Conservation (phyloP, 53 echinoderm and acorn worm genomes). For the Zoroaster sp. region DNA sequence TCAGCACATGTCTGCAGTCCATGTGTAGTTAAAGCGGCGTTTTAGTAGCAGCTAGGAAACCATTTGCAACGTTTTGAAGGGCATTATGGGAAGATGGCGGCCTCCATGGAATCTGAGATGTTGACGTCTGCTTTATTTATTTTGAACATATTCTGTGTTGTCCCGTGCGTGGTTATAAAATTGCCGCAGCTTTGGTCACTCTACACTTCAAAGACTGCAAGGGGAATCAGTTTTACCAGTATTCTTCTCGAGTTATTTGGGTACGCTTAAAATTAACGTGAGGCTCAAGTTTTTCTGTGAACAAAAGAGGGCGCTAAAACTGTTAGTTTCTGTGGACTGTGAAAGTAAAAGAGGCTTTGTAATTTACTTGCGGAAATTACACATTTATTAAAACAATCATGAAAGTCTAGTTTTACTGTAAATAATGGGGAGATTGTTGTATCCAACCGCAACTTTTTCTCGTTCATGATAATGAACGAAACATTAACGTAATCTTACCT, state of each 20-base stretch:
- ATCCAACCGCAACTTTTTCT: no score
- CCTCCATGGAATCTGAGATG: not conserved
- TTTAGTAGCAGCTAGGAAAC: not conserved
- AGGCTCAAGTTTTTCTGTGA: not conserved
- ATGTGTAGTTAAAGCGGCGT: not conserved
- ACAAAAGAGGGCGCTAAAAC: no score
- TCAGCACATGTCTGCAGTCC: not conserved
- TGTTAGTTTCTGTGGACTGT: no score
- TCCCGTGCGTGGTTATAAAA: slow-evolving; percentile 44
- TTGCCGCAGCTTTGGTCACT: slow-evolving; percentile 36
- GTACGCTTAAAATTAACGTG: not conserved
- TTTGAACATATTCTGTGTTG: not conserved
- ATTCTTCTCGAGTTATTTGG: slow-evolving; percentile 16
- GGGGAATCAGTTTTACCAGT: slow-evolving; percentile 32
- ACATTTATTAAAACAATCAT: no score
- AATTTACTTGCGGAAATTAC: no score
- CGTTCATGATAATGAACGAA: no score
- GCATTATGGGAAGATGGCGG: slow-evolving; percentile 22
- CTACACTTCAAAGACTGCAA: slow-evolving; percentile 13
- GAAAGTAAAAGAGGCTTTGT: no score
- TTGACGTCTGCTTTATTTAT: slow-evolving; percentile 7
- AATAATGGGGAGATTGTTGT: no score
- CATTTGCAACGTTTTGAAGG: not conserved
- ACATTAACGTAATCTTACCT: no score
- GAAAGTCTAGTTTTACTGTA: no score